Conservation (phyloP, 2,797 vertebrate genomes). For the Enteromius thamalakanensis region DNA sequence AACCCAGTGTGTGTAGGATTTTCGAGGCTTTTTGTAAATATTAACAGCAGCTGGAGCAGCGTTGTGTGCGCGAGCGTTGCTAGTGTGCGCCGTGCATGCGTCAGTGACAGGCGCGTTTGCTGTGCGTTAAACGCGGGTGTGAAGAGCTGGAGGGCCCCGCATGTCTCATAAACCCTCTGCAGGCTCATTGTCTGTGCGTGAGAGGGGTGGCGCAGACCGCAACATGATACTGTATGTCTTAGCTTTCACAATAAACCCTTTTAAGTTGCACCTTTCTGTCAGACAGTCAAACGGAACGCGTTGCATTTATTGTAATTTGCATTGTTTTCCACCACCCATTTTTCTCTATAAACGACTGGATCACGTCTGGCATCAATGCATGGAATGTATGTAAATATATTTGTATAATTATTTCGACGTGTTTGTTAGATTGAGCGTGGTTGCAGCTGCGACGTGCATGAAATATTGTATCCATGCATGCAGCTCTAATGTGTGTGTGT, state of each 20-base stretch:
- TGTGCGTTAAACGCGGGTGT: slow-evolving; percentile 25
- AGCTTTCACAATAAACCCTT: not conserved
- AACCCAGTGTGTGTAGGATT: not conserved
- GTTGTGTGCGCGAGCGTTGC: not conserved
- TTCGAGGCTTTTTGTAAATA: not conserved
- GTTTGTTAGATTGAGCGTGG: not conserved
- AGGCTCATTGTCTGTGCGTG: slow-evolving; percentile 80
- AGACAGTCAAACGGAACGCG: not conserved
- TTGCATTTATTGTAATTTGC: slow-evolving; percentile 16
- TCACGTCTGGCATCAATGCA: not conserved
- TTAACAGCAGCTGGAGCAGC: not conserved
- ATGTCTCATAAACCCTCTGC: slow-evolving; percentile 67
- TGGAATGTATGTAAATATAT: slow-evolving; percentile 29
- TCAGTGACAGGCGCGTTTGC: slow-evolving; percentile 55
- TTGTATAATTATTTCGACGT: not conserved
- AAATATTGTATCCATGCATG: slow-evolving; percentile 26
- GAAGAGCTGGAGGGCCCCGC: slow-evolving; percentile 41
- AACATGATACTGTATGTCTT: slow-evolving; percentile 19
- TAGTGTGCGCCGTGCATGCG: slow-evolving; percentile 35
- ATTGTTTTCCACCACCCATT: not conserved
- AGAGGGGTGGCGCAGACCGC: slow-evolving; percentile 59
- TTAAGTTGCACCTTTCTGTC: not conserved
- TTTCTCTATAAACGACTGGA: not conserved
- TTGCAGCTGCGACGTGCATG: slow-evolving; percentile 48
- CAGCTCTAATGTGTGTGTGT: slow-evolving; percentile 69